Evolutionary conservation across 2,888 invertebrate species (phyloP).

Genomic region (Lycaena phlaeas): DNA sequence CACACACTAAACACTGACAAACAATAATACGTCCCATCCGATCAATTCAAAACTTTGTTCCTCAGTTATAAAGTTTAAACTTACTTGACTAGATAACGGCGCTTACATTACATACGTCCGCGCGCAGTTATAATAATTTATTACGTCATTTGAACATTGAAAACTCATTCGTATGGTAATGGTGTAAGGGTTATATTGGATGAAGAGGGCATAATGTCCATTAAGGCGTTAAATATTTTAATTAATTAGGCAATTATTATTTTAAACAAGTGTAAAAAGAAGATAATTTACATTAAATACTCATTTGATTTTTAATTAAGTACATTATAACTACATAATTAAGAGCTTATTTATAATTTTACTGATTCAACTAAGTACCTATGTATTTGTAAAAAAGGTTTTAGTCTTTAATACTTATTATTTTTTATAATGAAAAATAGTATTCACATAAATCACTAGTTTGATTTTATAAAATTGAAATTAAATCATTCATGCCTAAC

Average conservation of each 20-base stretch:
- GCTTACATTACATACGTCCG: slow-evolving; percentile 26
- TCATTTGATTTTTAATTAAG: no score
- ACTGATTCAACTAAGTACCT: no score
- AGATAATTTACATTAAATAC: no score
- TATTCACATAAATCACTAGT: no score
- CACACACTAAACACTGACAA: slow-evolving; percentile 69
- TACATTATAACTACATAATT: no score
- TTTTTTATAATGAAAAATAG: no score
- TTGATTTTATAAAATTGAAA: no score
- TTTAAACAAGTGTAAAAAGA: no score
- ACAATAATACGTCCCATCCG: slow-evolving; percentile 50
- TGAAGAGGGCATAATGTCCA: background rate
- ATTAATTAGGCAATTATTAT: background rate
- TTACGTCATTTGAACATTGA: slow-evolving; percentile 22
- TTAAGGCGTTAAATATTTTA: background rate
- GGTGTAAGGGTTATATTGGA: background rate
- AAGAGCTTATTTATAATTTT: no score
- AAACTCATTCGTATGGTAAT: slow-evolving; percentile 3
- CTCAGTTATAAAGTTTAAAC: slow-evolving; percentile 8
- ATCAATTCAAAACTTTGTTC: slow-evolving; percentile 26
- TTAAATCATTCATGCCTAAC: no score
- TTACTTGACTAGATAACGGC: slow-evolving; percentile 14
- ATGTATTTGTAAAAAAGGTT: no score
- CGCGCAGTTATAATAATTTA: slow-evolving; percentile 19
- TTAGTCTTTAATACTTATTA: no score